Conservation (phyloP, 2,888 invertebrate species). For the Drosophila infuscata region DNA sequence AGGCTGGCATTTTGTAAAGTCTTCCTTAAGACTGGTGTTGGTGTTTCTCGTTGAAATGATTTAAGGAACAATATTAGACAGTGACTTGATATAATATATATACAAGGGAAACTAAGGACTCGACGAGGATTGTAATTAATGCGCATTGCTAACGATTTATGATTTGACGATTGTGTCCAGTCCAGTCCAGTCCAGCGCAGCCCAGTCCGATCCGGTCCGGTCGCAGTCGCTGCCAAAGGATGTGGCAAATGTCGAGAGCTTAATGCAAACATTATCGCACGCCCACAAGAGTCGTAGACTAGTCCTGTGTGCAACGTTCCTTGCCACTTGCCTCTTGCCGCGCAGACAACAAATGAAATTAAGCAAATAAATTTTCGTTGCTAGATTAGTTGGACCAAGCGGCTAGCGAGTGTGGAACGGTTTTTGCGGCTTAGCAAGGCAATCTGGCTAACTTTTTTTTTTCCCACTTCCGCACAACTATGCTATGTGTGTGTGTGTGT, state of each 20-base stretch:
- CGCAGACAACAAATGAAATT: constrained; percentile 74
- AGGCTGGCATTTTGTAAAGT: constrained; percentile 58
- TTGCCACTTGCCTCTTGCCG: neutral
- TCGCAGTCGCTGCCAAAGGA: constrained; percentile 22
- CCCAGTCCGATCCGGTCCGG: neutral
- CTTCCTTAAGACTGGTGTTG: constrained; percentile 17
- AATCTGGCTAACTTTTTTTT: constrained; percentile 59
- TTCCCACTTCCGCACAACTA: neutral
- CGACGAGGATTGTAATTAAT: constrained; percentile 51
- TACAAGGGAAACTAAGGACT: neutral
- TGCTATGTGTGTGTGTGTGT: constrained; percentile 1
- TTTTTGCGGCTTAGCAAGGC: constrained; percentile 74
- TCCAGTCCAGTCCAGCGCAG: neutral
- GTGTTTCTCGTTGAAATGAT: constrained; percentile 18
- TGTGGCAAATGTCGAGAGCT: constrained; percentile 61
- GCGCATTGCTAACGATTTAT: constrained; percentile 48
- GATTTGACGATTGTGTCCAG: constrained; percentile 51
- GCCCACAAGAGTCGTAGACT: constrained; percentile 50
- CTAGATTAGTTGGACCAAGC: constrained; percentile 62
- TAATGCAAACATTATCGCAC: constrained; percentile 73
- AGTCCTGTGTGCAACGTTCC: neutral
- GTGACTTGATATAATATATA: neutral
- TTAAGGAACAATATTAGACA: constrained; percentile 42
- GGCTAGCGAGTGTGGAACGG: constrained; percentile 41
- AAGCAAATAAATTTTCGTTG: constrained; percentile 77